Evolutionary conservation across 2,113 vertebrate species (phyloP).

Genomic region (Brienomyrus brachyistius): DNA sequence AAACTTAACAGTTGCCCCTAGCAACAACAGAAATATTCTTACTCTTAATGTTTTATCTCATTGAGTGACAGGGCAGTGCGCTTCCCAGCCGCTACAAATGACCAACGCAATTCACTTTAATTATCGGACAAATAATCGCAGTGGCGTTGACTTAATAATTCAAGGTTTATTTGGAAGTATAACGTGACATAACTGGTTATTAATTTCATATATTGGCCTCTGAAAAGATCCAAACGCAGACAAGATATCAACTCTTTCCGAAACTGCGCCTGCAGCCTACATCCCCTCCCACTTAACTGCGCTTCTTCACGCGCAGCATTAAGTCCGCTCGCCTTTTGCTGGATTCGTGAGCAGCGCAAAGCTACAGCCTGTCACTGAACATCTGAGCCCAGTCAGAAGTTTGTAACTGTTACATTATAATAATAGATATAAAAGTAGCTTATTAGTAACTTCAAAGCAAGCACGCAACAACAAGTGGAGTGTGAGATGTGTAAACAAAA

Average conservation of each 20-base stretch:
- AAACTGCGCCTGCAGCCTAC: not conserved
- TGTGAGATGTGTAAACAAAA: not conserved
- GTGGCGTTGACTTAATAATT: not conserved
- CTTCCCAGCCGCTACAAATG: not conserved
- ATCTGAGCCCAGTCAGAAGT: not conserved
- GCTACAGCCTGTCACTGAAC: not conserved
- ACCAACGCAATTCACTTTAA: conserved; percentile 4
- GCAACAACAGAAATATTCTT: not conserved
- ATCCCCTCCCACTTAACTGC: not conserved
- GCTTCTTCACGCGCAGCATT: not conserved
- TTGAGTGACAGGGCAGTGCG: not conserved
- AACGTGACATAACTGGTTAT: not conserved
- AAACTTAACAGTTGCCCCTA: not conserved
- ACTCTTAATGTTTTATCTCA: not conserved
- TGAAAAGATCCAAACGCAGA: not conserved
- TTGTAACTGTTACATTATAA: not conserved
- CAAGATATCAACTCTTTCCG: not conserved
- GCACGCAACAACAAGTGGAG: not conserved
- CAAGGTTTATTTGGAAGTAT: not conserved
- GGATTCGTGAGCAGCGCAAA: not conserved
- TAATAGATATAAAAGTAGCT: not conserved
- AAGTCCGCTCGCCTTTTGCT: not conserved
- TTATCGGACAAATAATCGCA: not conserved
- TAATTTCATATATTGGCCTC: not conserved
- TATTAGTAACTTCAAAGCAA: not conserved